Conservation (phyloP, 2,888 invertebrate genomes). For the Smittia aterrima region DNA sequence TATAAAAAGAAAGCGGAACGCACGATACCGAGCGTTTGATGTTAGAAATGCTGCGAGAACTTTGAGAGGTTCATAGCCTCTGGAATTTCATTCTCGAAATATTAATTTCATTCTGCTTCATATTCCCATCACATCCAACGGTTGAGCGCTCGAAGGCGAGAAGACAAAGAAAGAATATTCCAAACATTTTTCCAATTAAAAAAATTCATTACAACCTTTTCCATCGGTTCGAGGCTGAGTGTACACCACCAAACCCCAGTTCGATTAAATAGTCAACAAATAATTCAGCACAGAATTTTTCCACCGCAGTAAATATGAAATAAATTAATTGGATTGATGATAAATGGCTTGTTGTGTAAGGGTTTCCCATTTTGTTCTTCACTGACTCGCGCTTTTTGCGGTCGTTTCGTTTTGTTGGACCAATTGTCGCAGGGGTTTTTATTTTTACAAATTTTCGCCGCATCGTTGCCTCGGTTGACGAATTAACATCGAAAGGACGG, state of each 20-base stretch:
- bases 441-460: background rate
- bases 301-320: slow-evolving; percentile 40
- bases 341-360: slow-evolving; percentile 11
- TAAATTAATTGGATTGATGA: slow-evolving; percentile 39
- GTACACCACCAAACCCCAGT: background rate
- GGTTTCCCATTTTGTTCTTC: slow-evolving; percentile 1
- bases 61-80: background rate
- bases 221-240: too few relatives aligned
- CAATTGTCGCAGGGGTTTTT: slow-evolving; percentile 10
- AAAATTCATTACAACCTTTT: background rate
- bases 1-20: background rate
- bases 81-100: background rate
- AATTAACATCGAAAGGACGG: too few relatives aligned
- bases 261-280: slow-evolving; percentile 13
- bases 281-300: slow-evolving; percentile 18
- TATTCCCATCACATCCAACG: slow-evolving; percentile 12
- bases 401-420: slow-evolving; percentile 1
- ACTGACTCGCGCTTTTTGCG: background rate
- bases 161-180: slow-evolving; percentile 7
- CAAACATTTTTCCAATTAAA: background rate
- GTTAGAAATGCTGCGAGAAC: background rate
- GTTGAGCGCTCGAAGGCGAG: background rate
- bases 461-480: too few relatives aligned
- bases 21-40: background rate
- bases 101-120: slow-evolving; percentile 3